A percentile compares a stretch with the other conserved stretches of the same genome.
Evolutionary conservation across 2,797 vertebrate genomes (phyloP).

Genomic region (Sternotherus odoratus): DNA sequence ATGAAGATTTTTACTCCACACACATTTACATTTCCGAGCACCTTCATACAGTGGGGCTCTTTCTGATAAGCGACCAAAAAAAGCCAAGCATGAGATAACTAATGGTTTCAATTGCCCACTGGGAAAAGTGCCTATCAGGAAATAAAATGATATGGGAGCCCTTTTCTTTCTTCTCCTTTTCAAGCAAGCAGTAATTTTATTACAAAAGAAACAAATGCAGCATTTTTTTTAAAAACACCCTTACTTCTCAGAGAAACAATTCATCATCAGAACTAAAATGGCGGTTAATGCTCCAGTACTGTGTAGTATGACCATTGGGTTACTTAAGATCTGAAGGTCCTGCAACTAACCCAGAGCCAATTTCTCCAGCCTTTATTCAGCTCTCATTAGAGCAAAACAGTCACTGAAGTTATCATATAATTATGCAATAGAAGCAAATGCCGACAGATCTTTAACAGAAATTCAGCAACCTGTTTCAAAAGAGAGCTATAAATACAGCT

Average conservation of each 20-base stretch:
- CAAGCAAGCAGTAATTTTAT: neutral
- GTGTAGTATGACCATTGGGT: neutral
- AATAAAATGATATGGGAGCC: neutral
- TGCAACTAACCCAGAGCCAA: neutral
- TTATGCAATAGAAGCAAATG: neutral
- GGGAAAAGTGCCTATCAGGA: slow-evolving; percentile 1
- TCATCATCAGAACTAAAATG: neutral
- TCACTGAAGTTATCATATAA: neutral
- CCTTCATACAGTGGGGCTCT: neutral
- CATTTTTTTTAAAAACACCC: neutral
- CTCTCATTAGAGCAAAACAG: neutral
- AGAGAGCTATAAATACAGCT: neutral
- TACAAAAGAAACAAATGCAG: neutral
- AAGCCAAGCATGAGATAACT: neutral
- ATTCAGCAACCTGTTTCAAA: fast-evolving
- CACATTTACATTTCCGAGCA: neutral
- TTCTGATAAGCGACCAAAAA: neutral
- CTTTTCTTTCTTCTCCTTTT: neutral
- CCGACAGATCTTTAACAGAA: neutral
- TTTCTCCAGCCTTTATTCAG: neutral
- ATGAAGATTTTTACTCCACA: neutral
- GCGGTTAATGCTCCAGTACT: neutral
- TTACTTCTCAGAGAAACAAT: neutral
- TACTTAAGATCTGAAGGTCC: slow-evolving; percentile 9
- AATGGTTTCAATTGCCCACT: neutral